A percentile compares a stretch with the other conserved stretches of the same genome.
Evolutionary conservation across 2,888 invertebrate species (phyloP).

Genomic region (Drosophila algonquin): DNA sequence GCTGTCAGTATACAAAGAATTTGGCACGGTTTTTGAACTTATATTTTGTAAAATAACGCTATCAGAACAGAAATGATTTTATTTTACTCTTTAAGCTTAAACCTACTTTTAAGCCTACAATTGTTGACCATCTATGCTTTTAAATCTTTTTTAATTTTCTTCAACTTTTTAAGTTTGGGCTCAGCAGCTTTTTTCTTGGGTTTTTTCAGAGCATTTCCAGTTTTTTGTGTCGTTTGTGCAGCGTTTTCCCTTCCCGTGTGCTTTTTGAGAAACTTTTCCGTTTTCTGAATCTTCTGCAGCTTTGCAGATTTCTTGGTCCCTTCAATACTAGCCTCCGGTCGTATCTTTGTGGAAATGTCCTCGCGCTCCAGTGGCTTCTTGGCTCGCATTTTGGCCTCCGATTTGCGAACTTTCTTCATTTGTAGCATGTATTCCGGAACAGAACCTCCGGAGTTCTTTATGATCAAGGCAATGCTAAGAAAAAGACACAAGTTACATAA

Average conservation of each 20-base stretch:
- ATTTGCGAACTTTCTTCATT: constrained; percentile 88
- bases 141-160: constrained; percentile 37
- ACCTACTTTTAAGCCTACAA: too few relatives aligned
- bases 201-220: constrained; percentile 28
- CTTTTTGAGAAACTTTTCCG: constrained; percentile 33
- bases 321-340: constrained; percentile 35
- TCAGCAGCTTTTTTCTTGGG: neutral
- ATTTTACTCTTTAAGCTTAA: neutral
- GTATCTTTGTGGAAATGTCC: constrained; percentile 86
- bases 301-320: constrained; percentile 25
- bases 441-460: constrained; percentile 95
- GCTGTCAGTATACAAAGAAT: neutral
- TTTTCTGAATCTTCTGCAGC: constrained; percentile 33
- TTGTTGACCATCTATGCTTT: constrained; percentile 1
- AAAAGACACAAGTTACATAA: neutral
- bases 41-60: neutral
- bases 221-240: constrained; percentile 14
- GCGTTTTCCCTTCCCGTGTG: neutral
- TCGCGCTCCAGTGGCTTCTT: constrained; percentile 88
- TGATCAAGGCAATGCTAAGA: constrained; percentile 93
- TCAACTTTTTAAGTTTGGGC: constrained; percentile 38
- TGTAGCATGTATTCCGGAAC: constrained; percentile 96
- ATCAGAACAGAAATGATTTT: neutral
- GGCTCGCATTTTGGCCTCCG: constrained; percentile 86
- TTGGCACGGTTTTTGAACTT: neutral